Evolutionary conservation across 2,113 vertebrate species (phyloP).

Genomic region (Aspiorhynchus laticeps): DNA sequence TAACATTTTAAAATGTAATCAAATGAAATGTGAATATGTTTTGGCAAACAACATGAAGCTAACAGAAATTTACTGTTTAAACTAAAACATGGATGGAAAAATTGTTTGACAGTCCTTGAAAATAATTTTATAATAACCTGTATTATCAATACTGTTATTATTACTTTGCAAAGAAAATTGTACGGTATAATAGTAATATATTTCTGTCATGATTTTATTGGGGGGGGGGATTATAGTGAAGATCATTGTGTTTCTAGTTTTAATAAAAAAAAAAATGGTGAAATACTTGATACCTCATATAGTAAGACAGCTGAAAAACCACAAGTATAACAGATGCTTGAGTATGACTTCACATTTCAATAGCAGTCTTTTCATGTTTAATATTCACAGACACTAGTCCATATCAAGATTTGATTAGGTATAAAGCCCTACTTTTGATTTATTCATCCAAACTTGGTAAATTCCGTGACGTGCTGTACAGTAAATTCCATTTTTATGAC

Average conservation of each 20-base stretch:
- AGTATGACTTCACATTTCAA: background rate
- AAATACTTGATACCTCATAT: background rate
- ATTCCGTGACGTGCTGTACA: background rate
- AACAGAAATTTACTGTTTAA: too few relatives aligned
- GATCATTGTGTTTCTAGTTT: background rate
- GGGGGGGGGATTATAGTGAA: background rate
- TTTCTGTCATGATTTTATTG: too few relatives aligned
- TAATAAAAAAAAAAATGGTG: background rate
- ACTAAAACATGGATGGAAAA: background rate
- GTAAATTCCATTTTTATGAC: background rate
- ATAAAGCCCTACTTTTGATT: background rate
- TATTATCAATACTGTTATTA: too few relatives aligned
- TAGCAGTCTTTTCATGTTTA: background rate
- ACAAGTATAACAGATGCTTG: background rate
- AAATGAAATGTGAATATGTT: too few relatives aligned
- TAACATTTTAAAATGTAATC: too few relatives aligned
- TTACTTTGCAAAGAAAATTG: too few relatives aligned
- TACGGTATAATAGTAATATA: too few relatives aligned
- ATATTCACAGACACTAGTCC: background rate
- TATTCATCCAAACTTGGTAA: background rate
- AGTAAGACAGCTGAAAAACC: background rate
- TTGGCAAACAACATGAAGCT: too few relatives aligned
- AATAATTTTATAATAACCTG: background rate
- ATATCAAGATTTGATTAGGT: background rate
- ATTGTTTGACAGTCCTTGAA: background rate